These are phyloP conservation scores for Actinostola sp. DNA, from an alignment of 92 coral and sea anemone genomes.

Conservation along the genomic window DNA sequence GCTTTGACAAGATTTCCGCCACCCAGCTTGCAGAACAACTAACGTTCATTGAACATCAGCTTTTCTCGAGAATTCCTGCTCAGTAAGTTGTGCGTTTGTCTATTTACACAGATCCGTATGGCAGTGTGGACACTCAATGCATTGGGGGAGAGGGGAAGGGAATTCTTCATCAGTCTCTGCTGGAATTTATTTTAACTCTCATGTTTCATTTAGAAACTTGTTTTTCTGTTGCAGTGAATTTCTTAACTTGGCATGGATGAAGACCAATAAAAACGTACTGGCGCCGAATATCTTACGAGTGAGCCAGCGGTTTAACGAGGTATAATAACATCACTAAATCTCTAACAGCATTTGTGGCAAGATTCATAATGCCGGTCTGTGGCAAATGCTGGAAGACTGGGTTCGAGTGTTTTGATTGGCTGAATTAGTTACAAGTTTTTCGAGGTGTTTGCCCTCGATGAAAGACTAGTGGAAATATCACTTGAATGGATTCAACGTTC, in stretches of 20 bases:
- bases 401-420: too few relatives aligned
- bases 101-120: too few relatives aligned
- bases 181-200: background rate
- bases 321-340: background rate
- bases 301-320: conserved; percentile 94
- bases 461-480: too few relatives aligned
- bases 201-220: background rate
- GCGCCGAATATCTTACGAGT: conserved; percentile 96
- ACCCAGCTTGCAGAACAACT: conserved; percentile 92
- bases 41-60: conserved; percentile 80
- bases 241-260: conserved; percentile 97
- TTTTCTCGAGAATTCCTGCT: conserved; percentile 85
- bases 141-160: too few relatives aligned
- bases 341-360: too few relatives aligned
- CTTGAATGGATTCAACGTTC: too few relatives aligned
- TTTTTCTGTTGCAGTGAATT: conserved; percentile 76
- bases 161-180: too few relatives aligned
- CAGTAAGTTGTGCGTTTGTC: conserved; percentile 75
- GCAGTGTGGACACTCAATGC: too few relatives aligned
- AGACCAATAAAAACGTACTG: conserved; percentile 74
- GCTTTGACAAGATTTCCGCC: conserved; percentile 89
- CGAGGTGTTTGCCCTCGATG: too few relatives aligned
- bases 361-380: too few relatives aligned
- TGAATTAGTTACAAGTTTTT: too few relatives aligned
- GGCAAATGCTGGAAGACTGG: too few relatives aligned